Evolutionary conservation across 1,140 invertebrate species (phyloP).

Genomic region (Bombus fervidus): DNA sequence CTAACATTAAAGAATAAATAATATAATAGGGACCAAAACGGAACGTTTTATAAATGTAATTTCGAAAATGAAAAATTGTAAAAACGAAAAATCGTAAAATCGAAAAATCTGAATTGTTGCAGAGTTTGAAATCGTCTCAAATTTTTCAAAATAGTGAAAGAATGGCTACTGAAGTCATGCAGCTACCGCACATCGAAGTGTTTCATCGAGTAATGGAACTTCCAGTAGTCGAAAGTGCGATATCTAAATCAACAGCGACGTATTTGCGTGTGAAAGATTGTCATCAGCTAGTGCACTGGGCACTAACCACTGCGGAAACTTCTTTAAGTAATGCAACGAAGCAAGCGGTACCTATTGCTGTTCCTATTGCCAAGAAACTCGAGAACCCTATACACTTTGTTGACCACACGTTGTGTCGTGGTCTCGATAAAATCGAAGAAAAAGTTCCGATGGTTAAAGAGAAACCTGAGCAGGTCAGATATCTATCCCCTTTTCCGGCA

Average conservation of each 20-base stretch:
- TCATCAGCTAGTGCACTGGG: slow-evolving; percentile 85
- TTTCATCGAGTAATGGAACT: slow-evolving; percentile 83
- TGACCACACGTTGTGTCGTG: slow-evolving; percentile 86
- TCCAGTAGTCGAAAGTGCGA: slow-evolving; percentile 83
- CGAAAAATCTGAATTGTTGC: neutral
- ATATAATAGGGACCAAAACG: neutral
- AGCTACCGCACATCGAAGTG: slow-evolving; percentile 83
- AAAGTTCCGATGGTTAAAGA: slow-evolving; percentile 87
- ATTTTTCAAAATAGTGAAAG: neutral
- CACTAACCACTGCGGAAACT: slow-evolving; percentile 86
- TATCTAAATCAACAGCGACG: slow-evolving; percentile 82
- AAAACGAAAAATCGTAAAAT: neutral
- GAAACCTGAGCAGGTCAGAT: slow-evolving; percentile 86
- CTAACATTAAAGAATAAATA: neutral
- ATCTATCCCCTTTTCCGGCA: neutral
- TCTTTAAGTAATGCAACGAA: slow-evolving; percentile 85
- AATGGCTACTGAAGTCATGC: slow-evolving; percentile 65
- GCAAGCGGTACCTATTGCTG: slow-evolving; percentile 82
- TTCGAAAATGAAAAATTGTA: neutral
- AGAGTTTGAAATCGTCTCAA: neutral
- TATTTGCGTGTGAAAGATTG: slow-evolving; percentile 84
- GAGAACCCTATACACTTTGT: slow-evolving; percentile 86
- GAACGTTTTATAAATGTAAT: no score
- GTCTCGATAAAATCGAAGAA: slow-evolving; percentile 86
- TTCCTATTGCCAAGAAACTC: slow-evolving; percentile 84